Evolutionary conservation across 2,888 invertebrate genomes (phyloP).

Genomic region (Nyleta sp.): DNA sequence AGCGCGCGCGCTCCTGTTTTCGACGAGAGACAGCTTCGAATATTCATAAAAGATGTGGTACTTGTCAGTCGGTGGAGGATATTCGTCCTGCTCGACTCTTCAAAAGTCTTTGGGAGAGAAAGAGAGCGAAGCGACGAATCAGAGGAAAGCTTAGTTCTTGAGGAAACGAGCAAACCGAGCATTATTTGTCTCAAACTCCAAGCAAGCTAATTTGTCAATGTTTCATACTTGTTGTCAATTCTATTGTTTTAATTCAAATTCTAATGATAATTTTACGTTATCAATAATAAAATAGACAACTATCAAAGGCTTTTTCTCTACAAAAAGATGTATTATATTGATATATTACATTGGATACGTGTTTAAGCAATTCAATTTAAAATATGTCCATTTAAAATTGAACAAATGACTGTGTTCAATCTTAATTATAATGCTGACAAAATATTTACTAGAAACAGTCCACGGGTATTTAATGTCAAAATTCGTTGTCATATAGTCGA

Average conservation of each 20-base stretch:
- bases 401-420: no score
- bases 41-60: slow-evolving; percentile 58
- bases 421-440: no score
- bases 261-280: no score
- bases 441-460: no score
- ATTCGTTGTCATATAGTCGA: no score
- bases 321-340: no score
- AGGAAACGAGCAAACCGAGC: slow-evolving; percentile 10
- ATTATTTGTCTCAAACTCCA: slow-evolving; percentile 17
- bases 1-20: slow-evolving; percentile 37
- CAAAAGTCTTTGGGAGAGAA: slow-evolving; percentile 24
- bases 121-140: slow-evolving; percentile 2
- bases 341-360: no score
- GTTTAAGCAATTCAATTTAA: no score
- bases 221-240: not conserved
- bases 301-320: not conserved
- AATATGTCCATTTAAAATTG: no score
- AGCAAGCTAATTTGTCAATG: not conserved
- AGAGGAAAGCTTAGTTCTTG: not conserved
- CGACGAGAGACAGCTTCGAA: slow-evolving; percentile 47
- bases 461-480: no score
- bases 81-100: slow-evolving; percentile 42
- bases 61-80: slow-evolving; percentile 43
- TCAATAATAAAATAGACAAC: no score
- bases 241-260: no score